These are phyloP conservation scores for Drosophila sordidula DNA, from an alignment of 2,888 invertebrate species.

Conservation along the genomic window DNA sequence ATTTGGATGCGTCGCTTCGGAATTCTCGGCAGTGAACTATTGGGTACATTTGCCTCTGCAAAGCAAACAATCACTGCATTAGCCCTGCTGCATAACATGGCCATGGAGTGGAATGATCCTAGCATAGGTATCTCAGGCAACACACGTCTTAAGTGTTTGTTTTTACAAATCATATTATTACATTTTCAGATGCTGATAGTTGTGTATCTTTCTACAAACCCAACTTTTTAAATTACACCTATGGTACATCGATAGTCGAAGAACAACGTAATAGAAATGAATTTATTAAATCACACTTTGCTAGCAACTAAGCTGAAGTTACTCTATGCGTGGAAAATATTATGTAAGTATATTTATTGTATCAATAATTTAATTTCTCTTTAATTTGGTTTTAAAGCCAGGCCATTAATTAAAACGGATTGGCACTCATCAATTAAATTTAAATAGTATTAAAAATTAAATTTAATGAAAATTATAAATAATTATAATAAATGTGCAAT, in stretches of 20 bases:
- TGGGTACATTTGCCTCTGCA: constrained; percentile 65
- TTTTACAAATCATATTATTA: not conserved
- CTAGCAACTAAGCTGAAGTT: constrained; percentile 20
- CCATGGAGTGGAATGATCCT: constrained; percentile 79
- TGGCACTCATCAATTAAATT: not conserved
- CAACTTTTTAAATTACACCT: constrained; percentile 26
- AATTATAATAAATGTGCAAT: constrained; percentile 4
- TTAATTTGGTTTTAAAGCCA: not conserved
- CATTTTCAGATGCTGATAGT: constrained; percentile 47
- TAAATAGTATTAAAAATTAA: not conserved
- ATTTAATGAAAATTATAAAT: not conserved
- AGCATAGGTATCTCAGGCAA: constrained; percentile 54
- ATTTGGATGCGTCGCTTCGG: constrained; percentile 72
- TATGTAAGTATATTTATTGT: not conserved
- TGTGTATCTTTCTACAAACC: constrained; percentile 47
- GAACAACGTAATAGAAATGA: constrained; percentile 69
- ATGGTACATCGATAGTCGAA: constrained; percentile 8
- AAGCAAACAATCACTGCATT: constrained; percentile 78
- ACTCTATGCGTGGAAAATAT: not conserved
- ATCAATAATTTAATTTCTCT: not conserved
- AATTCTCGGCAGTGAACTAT: constrained; percentile 64
- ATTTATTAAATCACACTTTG: constrained; percentile 74
- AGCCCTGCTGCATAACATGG: constrained; percentile 80
- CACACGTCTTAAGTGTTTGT: not conserved
- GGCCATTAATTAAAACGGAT: not conserved